Base-by-base conservation (phyloP, 2,888 invertebrate species). In the Lasioglossum morio region DNA sequence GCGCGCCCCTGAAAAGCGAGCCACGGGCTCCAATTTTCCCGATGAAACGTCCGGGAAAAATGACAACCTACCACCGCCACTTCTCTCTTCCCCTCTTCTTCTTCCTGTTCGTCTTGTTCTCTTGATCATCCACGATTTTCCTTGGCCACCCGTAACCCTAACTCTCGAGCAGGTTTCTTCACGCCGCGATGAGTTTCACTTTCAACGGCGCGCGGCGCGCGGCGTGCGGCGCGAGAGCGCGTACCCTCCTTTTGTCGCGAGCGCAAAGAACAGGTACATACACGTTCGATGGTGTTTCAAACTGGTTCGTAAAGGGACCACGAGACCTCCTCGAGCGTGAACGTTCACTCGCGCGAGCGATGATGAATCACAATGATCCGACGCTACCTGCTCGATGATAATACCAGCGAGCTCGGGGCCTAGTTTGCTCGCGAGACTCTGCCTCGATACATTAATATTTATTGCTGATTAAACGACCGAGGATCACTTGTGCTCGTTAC, bases 181-280 rank as follows among this genome's bases (percentile, higher is more conserved):
- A 81, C 84, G 87, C 79, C 69, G 82, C 78, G 40, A 77, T 66
- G 87, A 53, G 84, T 87, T 87, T 88, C 86, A 86, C 88, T 88
- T 86, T 87, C 86, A 53, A 80, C 80, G 34, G 8, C 10, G 23
- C 53, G 43, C 37, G 2, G 34, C 34, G 34, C 34, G n/a, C n/a
- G n/a, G n/a, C n/a, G n/a, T n/a, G n/a, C n/a, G n/a, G n/a, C n/a
- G n/a, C n/a, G n/a, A n/a, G n/a, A n/a, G n/a, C n/a, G n/a, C 57
- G 48, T 69, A 69, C 16, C 66, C n/a, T 70, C 43, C 40, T 43
- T 43, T 76, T 60, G 69, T 69, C 37, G 69, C 37, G 23, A 34
- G 69, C 23, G 66, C 66, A 34, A 34, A 27, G 60, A 27, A 27
- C 27, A 30, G 53, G 53, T 53, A n/a, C 53, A 53, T n/a, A 53